Conservation (phyloP, 2,888 invertebrate genomes). For the Monopis laevigella region DNA sequence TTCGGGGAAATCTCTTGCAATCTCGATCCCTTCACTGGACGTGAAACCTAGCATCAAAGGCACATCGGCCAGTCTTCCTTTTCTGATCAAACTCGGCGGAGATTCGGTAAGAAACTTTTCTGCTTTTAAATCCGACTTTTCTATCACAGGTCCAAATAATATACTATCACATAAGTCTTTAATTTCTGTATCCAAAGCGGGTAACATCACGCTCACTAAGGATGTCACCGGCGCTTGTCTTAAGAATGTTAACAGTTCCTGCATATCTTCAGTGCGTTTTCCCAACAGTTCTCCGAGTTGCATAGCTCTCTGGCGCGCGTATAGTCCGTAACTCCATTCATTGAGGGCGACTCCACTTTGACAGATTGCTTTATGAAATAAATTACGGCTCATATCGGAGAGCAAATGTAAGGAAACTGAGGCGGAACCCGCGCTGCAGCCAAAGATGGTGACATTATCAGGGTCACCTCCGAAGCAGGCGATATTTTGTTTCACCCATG, state of each 20-base stretch:
- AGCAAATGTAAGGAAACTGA: slow-evolving; percentile 45
- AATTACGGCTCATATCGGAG: slow-evolving; percentile 48
- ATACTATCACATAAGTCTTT: slow-evolving; percentile 41
- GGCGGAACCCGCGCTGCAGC: slow-evolving; percentile 56
- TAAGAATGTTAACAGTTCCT: slow-evolving; percentile 42
- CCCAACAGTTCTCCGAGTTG: slow-evolving; percentile 50
- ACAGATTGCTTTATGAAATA: slow-evolving; percentile 57
- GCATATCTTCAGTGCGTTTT: slow-evolving; percentile 40
- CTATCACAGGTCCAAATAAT: slow-evolving; percentile 52
- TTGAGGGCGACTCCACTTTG: slow-evolving; percentile 58
- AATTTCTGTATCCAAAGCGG: slow-evolving; percentile 29
- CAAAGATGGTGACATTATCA: slow-evolving; percentile 52
- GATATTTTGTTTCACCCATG: slow-evolving; percentile 55
- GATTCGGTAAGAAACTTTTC: slow-evolving; percentile 39
- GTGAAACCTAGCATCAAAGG: slow-evolving; percentile 52
- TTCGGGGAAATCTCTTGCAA: slow-evolving; percentile 34
- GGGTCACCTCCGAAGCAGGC: slow-evolving; percentile 48
- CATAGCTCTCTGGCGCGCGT: slow-evolving; percentile 44
- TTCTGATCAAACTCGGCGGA: slow-evolving; percentile 34
- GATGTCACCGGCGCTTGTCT: slow-evolving; percentile 33
- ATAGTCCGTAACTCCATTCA: slow-evolving; percentile 49
- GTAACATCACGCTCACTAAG: slow-evolving; percentile 42
- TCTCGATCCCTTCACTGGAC: slow-evolving; percentile 54
- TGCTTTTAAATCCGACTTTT: slow-evolving; percentile 33
- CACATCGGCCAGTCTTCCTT: slow-evolving; percentile 36